These are phyloP conservation scores for Acromyrmex echinatior DNA, from an alignment of 1,140 invertebrate species.

Conservation along the genomic window DNA sequence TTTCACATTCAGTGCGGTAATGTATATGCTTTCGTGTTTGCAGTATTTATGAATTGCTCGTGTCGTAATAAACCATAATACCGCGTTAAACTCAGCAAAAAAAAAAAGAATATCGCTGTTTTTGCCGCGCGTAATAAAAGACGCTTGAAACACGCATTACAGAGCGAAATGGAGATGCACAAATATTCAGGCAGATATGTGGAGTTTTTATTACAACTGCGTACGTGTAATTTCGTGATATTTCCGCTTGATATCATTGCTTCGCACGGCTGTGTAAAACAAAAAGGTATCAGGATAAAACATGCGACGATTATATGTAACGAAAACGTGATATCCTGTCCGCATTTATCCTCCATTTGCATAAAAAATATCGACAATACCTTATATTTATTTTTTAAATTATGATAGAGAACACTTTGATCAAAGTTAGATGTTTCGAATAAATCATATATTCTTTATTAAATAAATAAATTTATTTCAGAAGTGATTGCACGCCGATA, in stretches of 20 bases:
- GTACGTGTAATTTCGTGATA: conserved; percentile 33
- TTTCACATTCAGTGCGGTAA: conserved; percentile 18
- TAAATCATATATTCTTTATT: too few relatives aligned
- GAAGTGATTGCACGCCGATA: too few relatives aligned
- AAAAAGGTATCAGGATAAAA: neutral
- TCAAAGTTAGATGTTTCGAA: too few relatives aligned
- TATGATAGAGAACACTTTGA: too few relatives aligned
- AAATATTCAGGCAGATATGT: conserved; percentile 19
- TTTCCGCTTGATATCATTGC: conserved; percentile 5
- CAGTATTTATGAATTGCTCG: neutral
- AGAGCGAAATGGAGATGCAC: conserved; percentile 10
- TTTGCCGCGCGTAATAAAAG: conserved; percentile 18
- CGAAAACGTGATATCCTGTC: conserved; percentile 58
- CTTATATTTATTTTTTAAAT: too few relatives aligned
- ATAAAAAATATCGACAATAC: too few relatives aligned
- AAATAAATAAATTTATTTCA: too few relatives aligned
- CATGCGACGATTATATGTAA: conserved; percentile 60
- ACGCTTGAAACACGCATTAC: neutral
- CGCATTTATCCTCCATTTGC: conserved; percentile 49
- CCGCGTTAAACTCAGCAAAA: too few relatives aligned
- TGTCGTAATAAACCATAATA: conserved; percentile 31
- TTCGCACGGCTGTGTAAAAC: neutral
- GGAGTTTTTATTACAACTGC: conserved; percentile 1
- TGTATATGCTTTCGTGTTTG: neutral
- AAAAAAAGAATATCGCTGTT: neutral